Percentiles rank a stretch among this genome's conserved stretches.
These are phyloP conservation scores for Trisateles emortualis DNA, from an alignment of 2,888 invertebrate species.

Conservation along the genomic window DNA sequence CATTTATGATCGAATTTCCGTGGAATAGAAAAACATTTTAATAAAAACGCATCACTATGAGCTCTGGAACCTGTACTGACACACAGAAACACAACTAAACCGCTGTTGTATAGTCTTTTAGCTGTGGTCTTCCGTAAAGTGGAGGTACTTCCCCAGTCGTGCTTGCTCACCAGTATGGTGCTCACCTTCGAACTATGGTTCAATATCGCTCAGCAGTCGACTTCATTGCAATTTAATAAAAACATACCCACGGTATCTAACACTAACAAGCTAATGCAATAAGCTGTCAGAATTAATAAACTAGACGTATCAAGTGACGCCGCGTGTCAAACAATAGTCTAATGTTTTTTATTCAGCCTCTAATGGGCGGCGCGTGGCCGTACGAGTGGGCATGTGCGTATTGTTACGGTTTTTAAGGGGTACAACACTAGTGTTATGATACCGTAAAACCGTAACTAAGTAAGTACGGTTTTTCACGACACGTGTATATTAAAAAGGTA, in stretches of 20 bases:
- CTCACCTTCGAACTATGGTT: no score
- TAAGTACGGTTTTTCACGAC: slow-evolving; percentile 36
- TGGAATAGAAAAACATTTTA: no score
- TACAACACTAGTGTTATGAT: slow-evolving; percentile 43
- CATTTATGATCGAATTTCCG: no score
- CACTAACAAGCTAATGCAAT: slow-evolving; percentile 70
- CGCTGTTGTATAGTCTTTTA: no score
- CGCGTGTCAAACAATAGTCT: slow-evolving; percentile 64
- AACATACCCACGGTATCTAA: slow-evolving; percentile 52
- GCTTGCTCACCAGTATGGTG: no score
- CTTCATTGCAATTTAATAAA: no score
- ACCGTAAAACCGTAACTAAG: slow-evolving; percentile 42
- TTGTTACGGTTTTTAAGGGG: slow-evolving; percentile 52
- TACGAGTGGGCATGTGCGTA: slow-evolving; percentile 55
- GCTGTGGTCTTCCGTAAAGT: no score
- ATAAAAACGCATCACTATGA: no score
- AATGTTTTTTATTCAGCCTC: slow-evolving; percentile 63
- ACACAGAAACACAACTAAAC: no score
- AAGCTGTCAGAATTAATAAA: slow-evolving; percentile 77
- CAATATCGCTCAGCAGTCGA: no score
- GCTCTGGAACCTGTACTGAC: no score
- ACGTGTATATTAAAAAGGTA: slow-evolving; percentile 36
- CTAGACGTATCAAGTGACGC: slow-evolving; percentile 76
- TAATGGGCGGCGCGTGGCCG: slow-evolving; percentile 79
- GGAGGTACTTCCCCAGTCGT: no score